These are phyloP conservation scores for Chalcosyrphus nemorum DNA, from an alignment of 2,888 invertebrate species.

Conservation along the genomic window DNA sequence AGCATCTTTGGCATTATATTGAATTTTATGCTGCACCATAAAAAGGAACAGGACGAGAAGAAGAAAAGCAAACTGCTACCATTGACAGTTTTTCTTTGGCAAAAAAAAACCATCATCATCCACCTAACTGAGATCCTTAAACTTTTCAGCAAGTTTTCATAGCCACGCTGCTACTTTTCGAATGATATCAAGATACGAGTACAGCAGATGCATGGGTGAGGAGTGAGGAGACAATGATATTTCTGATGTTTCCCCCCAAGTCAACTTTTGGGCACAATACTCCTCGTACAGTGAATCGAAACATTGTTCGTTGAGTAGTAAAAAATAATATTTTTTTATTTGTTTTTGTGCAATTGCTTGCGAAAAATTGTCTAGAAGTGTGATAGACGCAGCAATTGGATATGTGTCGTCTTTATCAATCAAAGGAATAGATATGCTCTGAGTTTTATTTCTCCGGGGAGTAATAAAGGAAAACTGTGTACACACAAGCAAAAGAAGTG, in stretches of 20 bases:
- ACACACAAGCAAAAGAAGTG: not conserved
- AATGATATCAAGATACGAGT: not conserved
- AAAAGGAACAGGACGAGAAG: not conserved
- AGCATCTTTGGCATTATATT: conserved; percentile 49
- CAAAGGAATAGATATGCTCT: not conserved
- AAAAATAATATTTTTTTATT: too few species aligned
- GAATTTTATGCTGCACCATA: conserved; percentile 56
- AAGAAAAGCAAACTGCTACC: conserved; percentile 41
- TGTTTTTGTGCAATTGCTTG: not conserved
- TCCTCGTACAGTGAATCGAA: conserved; percentile 24
- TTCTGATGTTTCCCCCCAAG: conserved; percentile 35
- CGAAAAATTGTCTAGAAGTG: conserved; percentile 23
- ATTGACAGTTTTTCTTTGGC: conserved; percentile 53
- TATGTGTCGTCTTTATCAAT: not conserved
- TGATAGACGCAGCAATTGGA: not conserved
- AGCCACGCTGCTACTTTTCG: conserved; percentile 4
- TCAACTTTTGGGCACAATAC: conserved; percentile 10
- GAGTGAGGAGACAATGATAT: conserved; percentile 50
- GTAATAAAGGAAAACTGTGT: not conserved
- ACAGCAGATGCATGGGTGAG: not conserved
- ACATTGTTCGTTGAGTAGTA: conserved; percentile 39
- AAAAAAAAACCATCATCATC: too few species aligned
- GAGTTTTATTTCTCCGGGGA: not conserved
- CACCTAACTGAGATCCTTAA: conserved; percentile 51
- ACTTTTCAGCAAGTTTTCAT: conserved; percentile 53